Evolutionary conservation across 2,797 vertebrate species (phyloP), one percentile per base, ranked within the genome.

Genomic region (Ispidina lecontei): DNA sequence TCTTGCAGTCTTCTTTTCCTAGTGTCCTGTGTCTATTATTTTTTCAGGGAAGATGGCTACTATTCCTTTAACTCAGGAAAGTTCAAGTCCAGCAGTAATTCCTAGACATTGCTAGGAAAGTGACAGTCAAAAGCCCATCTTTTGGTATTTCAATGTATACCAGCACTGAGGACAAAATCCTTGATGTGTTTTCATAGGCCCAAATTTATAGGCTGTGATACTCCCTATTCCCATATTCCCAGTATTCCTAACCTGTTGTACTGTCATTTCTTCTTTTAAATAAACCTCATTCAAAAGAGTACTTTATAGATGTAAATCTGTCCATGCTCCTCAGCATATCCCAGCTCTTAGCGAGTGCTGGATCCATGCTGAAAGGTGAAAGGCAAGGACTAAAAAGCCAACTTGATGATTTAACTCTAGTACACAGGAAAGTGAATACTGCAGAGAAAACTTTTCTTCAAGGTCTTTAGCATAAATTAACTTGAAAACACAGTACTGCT

Each of bases 381-480:
- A 91, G 82, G 41, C 63, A 73, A 63, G 23, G 29, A 82, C 35
- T 56, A 7, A 58, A 76, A 86, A 54, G 62, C 28, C 46, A 64
- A 41, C 26, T 67, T 35, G 33, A 25, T 62, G 55, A n/a, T 82
- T 90, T 84, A 81, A 78, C 47, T 84, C 39, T 43, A 29, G 37
- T 35, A 33, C 26, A 12, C 4, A 9, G 43, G 29, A 62, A 91
- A 87, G 22, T 6, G 8, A 84, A 56, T 37, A 14, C 28, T 56
- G 56, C 15, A 19, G 76, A 92, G 46, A 72, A 67, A 51, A 31
- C 37, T 83, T 81, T 70, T 70, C 46, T 82, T 68, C 4, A 4
- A 79, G 33, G n/a, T 44, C 78, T 85, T 93, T 44, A 78, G 54
- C 44, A 69, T 41, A 77, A 69, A 81, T 71, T 54, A 84, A 29